phyloP scores from a whole-genome alignment of 2,888 invertebrate species.

The Allacma fusca region DNA sequence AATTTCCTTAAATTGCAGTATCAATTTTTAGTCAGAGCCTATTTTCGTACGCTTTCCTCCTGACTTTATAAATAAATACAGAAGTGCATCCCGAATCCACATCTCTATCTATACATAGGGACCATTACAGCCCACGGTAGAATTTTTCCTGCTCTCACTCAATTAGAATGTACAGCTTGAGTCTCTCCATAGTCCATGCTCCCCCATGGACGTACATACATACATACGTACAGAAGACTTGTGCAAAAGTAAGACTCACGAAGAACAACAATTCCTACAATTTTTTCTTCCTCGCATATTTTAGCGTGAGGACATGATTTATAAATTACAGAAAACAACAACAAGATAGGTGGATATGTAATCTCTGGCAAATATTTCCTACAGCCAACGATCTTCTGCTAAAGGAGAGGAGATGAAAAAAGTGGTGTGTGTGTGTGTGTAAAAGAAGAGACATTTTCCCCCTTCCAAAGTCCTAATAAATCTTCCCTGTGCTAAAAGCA shows the following conservation, averaged over 20 bases:
- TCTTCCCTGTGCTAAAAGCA: slow-evolving; percentile 4
- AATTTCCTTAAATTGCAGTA: no score
- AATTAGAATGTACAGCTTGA: no score
- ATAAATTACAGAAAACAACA: not conserved
- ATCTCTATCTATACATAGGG: not conserved
- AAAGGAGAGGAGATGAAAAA: no score
- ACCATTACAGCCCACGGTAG: slow-evolving; percentile 6
- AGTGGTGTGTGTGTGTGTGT: no score
- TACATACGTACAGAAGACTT: no score
- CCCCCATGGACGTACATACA: no score
- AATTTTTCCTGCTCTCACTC: not conserved
- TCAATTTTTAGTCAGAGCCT: no score
- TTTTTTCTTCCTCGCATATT: not conserved
- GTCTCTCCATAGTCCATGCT: no score
- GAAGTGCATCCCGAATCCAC: not conserved
- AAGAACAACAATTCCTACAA: not conserved
- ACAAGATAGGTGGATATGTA: not conserved
- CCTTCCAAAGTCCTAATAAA: not conserved
- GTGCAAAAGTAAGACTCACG: no score
- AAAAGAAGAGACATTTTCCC: not conserved
- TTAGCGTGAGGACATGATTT: not conserved
- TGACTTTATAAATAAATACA: no score
- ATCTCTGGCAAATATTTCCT: not conserved
- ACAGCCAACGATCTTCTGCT: no score
- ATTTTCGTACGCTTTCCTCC: no score